Base-by-base conservation (phyloP, 2,888 invertebrate species). In the Hetaerina titia region DNA sequence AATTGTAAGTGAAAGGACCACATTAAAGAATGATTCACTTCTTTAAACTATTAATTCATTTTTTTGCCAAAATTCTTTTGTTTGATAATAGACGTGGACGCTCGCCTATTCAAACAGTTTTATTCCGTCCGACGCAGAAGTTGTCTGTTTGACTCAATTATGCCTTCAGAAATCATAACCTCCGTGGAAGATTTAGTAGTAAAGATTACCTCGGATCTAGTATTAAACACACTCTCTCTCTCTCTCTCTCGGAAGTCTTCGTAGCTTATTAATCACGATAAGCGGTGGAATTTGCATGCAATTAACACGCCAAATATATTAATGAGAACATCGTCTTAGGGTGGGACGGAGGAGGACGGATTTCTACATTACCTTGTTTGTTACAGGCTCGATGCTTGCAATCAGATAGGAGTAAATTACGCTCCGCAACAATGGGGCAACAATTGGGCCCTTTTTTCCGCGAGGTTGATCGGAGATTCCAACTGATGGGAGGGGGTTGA, bases 381-480 rank as follows among this genome's bases (percentile, higher is more conserved):
- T 69, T 4, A 69, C 74, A 17, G 92, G 69, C 45, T 74, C 92
- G 69, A 92, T 92, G 4, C 92, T 15, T 69, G 13, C n/a, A n/a
- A 92, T 92, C 92, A 74, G 92, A 92, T 92, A 92, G 17, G 69
- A 22, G 92, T n/a, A 92, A 92, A 92, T 92, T 92, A 69, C 92
- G 11, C 92, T 69, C 69, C 69, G 56, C 92, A 92, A 92, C 92
- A 92, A 92, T 92, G 92, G 92, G 92, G 74, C 90, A 69, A 69
- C 64, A 45, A 64, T 64, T 45, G 45, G 45, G 64, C 92, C 56
- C 31, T 63, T 69, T 92, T 92, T 92, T 92, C 69, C 69, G 56
- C 69, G 57, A 63, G 63, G 56, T 22, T 74, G 64, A 92, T 92
- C 92, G 92, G 64, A 69, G 56, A 56, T 45, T 92, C 69, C 69